A percentile compares a stretch with the other conserved stretches of the same genome.
Conservation (phyloP, 2,888 invertebrate species). For the Agrochola macilenta region DNA sequence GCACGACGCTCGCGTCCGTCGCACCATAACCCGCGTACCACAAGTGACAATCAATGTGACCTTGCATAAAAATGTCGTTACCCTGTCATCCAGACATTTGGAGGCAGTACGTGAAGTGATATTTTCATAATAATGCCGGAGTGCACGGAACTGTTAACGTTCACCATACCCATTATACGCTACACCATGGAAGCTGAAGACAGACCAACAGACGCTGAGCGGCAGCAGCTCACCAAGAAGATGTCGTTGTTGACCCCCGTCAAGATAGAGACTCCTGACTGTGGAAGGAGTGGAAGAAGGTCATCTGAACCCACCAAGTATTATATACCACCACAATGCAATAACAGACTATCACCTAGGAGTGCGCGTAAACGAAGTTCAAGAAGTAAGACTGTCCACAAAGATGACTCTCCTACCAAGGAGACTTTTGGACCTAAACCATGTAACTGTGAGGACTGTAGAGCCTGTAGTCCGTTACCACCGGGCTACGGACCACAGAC, state of each 20-base stretch:
- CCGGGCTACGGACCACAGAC: slow-evolving; percentile 86
- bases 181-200: slow-evolving; percentile 89
- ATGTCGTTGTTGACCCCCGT: slow-evolving; percentile 86
- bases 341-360: slow-evolving; percentile 85
- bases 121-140: slow-evolving; percentile 84
- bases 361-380: slow-evolving; percentile 85
- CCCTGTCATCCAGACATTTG: slow-evolving; percentile 61
- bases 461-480: slow-evolving; percentile 89
- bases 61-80: slow-evolving; percentile 77
- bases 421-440: slow-evolving; percentile 83
- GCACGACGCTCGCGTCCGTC: slow-evolving; percentile 72
- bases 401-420: slow-evolving; percentile 77
- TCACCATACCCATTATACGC: slow-evolving; percentile 87
- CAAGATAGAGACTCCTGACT: slow-evolving; percentile 87
- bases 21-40: slow-evolving; percentile 58
- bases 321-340: slow-evolving; percentile 88
- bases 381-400: slow-evolving; percentile 79
- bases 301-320: slow-evolving; percentile 85
- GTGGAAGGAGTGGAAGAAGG: slow-evolving; percentile 82
- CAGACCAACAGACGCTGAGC: slow-evolving; percentile 74
- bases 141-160: slow-evolving; percentile 86
- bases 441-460: slow-evolving; percentile 87
- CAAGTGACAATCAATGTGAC: slow-evolving; percentile 58
- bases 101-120: slow-evolving; percentile 76
- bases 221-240: slow-evolving; percentile 84